These are phyloP conservation scores for Esox lucius DNA, from an alignment of 2,797 vertebrate species.

Conservation along the genomic window DNA sequence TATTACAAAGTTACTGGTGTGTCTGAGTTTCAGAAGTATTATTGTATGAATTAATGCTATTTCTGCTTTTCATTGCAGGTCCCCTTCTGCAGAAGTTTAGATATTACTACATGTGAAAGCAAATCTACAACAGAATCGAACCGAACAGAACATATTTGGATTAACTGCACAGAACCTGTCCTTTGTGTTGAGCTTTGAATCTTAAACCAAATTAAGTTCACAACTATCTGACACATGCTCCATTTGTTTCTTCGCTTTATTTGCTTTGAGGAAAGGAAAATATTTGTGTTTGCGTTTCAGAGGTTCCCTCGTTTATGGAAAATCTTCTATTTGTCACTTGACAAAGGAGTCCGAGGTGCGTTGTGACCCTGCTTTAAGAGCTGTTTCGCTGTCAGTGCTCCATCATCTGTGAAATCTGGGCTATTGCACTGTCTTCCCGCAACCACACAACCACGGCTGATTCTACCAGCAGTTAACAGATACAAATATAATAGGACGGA, in stretches of 20 bases:
- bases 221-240: slow-evolving; percentile 28
- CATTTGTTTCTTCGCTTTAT: slow-evolving; percentile 17
- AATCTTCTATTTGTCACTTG: slow-evolving; percentile 1
- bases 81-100: slow-evolving; percentile 43
- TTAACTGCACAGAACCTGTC: slow-evolving; percentile 20
- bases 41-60: background rate
- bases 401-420: slow-evolving; percentile 66
- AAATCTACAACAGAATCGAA: slow-evolving; percentile 30
- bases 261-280: slow-evolving; percentile 21
- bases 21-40: background rate
- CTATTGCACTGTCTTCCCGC: slow-evolving; percentile 33
- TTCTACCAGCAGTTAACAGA: slow-evolving; percentile 57
- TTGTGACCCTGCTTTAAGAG: slow-evolving; percentile 24
- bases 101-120: slow-evolving; percentile 13
- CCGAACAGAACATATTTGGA: slow-evolving; percentile 12
- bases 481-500: slow-evolving; percentile 50
- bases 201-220: slow-evolving; percentile 32
- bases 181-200: background rate
- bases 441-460: slow-evolving; percentile 27
- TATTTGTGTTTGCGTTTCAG: slow-evolving; percentile 1
- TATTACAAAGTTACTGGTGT: background rate
- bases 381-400: slow-evolving; percentile 30
- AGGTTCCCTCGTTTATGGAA: slow-evolving; percentile 30
- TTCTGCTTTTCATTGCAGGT: slow-evolving; percentile 48
- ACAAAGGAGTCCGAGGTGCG: slow-evolving; percentile 25